Evolutionary conservation across 2,113 vertebrate species (phyloP), one percentile per base, ranked within the genome.

Genomic region (Rhipidura dahli): DNA sequence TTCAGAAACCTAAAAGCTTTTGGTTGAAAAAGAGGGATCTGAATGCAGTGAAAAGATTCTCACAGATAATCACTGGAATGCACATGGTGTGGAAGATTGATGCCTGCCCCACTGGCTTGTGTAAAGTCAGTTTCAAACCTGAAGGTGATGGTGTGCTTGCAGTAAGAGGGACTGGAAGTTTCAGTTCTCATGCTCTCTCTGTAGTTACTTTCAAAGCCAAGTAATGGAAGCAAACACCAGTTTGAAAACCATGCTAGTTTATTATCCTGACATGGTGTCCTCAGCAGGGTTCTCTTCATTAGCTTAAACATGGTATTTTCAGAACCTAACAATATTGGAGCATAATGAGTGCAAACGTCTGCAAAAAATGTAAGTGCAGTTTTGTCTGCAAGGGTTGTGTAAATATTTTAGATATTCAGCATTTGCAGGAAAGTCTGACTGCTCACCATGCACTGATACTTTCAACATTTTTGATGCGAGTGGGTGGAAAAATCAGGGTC

Each of bases 31-130:
- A 26, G 35, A 19, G 24, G 10, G 6, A 23, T 92, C 24, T 60
- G 40, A 53, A 65, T 65, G 12, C 15, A 44, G 9, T 42, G 18
- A 45, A 44, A 20, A 50, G 2, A 15, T 24, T 75, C 17, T 53
- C 13, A 16, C 4, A 61, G 37, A 9, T 57, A 73, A 30, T 65
- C 27, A 40, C 0, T 0, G 16, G 10, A 93, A 22, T 5, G 13
- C 13, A 35, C 3, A 13, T 1, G 3, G 4, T 31, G 18, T 28
- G 18, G 22, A 81, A 70, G 11, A 22, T 7, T 45, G 57, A 28
- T 56, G 18, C 11, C 15, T 69, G 45, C 22, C 19, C 18, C 6
- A 2, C 3, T 60, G 13, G 9, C 22, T 66, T 70, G 28, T 39
- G 40, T 37, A 59, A 68, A 66, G 5, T 51, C 30, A 49, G 22